Conservation (phyloP, 2,888 invertebrate genomes). For the Quadriops clusia region DNA sequence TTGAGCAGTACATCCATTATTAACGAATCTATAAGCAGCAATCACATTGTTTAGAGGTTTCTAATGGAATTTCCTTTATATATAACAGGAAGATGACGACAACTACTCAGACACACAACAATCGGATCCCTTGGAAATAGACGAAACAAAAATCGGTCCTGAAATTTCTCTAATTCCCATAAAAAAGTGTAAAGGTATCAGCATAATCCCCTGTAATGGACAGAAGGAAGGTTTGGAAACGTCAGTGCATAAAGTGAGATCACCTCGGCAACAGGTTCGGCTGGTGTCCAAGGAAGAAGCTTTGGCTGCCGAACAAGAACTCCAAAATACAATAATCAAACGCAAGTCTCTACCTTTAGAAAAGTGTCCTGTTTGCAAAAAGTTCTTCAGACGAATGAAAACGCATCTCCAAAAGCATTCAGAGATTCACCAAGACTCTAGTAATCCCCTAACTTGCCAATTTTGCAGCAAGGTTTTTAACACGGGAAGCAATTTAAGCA, state of each 20-base stretch:
- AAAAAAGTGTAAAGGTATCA: no score
- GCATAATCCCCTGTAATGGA: no score
- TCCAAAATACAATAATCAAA: slow-evolving; percentile 27
- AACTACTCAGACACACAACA: no score
- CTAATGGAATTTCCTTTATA: no score
- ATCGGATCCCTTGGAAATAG: slow-evolving; percentile 4
- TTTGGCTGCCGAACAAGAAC: slow-evolving; percentile 23
- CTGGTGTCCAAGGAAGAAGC: slow-evolving; percentile 25
- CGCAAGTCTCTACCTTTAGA: slow-evolving; percentile 32
- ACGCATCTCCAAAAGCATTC: slow-evolving; percentile 37
- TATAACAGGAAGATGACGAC: no score
- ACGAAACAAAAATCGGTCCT: slow-evolving; percentile 9
- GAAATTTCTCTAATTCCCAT: slow-evolving; percentile 18
- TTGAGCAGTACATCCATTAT: no score
- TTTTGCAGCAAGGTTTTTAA: slow-evolving; percentile 29
- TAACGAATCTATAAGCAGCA: no score
- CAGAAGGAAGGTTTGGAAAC: no score
- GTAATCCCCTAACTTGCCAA: slow-evolving; percentile 25
- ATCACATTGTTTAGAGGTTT: no score
- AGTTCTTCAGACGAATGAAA: slow-evolving; percentile 35
- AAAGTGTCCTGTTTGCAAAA: slow-evolving; percentile 35
- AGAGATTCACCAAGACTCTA: slow-evolving; percentile 22
- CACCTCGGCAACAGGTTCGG: slow-evolving; percentile 24
- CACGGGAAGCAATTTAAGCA: slow-evolving; percentile 31
- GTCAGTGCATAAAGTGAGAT: slow-evolving; percentile 13